These are phyloP conservation scores for Microcebus ravelobensis DNA, from an alignment of 2,113 vertebrate genomes.

Conservation along the genomic window DNA sequence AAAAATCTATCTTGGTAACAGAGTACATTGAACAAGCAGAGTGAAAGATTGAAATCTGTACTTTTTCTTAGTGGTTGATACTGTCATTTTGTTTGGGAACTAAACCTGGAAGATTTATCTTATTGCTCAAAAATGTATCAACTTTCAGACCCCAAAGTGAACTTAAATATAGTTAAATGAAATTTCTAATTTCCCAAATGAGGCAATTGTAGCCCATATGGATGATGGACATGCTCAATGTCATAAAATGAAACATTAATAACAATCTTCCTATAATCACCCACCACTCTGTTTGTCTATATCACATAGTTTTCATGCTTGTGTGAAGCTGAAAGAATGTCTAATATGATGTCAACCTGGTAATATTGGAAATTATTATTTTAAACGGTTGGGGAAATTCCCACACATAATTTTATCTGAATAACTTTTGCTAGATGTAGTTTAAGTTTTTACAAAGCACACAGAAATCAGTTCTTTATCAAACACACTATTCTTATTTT, in stretches of 20 bases:
- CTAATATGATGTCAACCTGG: background rate
- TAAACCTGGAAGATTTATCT: background rate
- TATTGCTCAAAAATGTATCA: background rate
- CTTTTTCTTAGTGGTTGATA: background rate
- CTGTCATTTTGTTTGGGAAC: background rate
- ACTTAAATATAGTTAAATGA: background rate
- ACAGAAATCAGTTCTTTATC: background rate
- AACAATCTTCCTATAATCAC: background rate
- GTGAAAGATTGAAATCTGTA: background rate
- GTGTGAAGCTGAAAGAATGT: background rate
- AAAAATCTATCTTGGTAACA: background rate
- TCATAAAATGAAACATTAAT: background rate
- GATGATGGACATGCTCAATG: background rate
- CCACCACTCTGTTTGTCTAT: background rate
- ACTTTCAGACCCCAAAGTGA: background rate
- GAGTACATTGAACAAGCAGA: background rate
- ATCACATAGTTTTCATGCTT: too few species aligned
- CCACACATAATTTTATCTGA: background rate
- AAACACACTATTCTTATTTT: background rate
- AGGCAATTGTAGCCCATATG: background rate
- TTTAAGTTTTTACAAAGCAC: background rate
- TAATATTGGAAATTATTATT: background rate
- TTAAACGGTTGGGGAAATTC: background rate
- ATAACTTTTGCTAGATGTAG: background rate
- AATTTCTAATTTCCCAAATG: constrained; percentile 13